These are phyloP conservation scores for Palaemon carinicauda DNA, from an alignment of 1,140 invertebrate species.

Conservation along the genomic window DNA sequence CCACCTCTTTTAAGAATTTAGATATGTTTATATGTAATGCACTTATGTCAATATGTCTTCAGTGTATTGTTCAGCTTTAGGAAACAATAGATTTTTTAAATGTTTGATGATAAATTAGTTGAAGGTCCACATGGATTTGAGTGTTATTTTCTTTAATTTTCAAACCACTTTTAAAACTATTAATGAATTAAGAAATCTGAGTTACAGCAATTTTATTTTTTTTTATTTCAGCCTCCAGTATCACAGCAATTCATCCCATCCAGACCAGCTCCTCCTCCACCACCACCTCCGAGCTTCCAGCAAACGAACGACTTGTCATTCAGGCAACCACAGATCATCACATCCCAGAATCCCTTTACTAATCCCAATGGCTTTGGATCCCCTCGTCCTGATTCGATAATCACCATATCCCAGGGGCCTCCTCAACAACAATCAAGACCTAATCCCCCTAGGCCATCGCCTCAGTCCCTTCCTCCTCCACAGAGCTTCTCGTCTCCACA, in stretches of 20 bases:
- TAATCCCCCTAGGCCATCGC: background rate
- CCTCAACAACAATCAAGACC: background rate
- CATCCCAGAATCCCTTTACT: background rate
- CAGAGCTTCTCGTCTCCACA: too few relatives aligned
- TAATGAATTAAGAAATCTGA: background rate
- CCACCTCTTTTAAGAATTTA: too few relatives aligned
- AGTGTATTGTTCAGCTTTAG: too few relatives aligned
- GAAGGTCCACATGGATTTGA: too few relatives aligned
- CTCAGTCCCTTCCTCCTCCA: too few relatives aligned
- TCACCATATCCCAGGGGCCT: background rate
- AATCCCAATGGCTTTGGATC: background rate
- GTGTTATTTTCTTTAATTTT: background rate
- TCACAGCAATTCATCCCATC: background rate
- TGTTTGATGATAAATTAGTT: too few relatives aligned
- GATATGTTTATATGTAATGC: too few relatives aligned
- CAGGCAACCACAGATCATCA: background rate
- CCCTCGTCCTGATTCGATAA: background rate
- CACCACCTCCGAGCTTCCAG: background rate
- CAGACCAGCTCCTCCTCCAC: background rate
- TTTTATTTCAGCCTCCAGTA: background rate
- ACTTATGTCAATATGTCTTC: too few relatives aligned
- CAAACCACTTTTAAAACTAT: background rate
- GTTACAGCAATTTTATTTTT: background rate
- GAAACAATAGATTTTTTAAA: too few relatives aligned
- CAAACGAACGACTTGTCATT: too few relatives aligned